These are phyloP conservation scores for Plectus sambesii DNA, from an alignment of 1,140 invertebrate species.

Conservation along the genomic window DNA sequence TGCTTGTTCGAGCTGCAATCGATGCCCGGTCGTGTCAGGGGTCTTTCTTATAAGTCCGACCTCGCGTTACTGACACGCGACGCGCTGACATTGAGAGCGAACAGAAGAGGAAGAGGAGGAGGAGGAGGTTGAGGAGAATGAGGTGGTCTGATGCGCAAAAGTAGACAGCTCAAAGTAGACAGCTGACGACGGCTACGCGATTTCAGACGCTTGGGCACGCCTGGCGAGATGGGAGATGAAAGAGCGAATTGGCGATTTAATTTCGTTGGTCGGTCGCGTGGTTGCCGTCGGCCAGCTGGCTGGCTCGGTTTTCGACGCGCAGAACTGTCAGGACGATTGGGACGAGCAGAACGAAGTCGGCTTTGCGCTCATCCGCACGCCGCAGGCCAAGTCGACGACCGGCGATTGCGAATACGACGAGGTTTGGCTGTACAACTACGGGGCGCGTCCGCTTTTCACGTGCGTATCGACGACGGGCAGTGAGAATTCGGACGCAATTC, in stretches of 20 bases:
- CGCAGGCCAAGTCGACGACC: conserved; percentile 32
- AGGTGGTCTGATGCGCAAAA: too few relatives aligned
- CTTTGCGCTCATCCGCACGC: conserved; percentile 37
- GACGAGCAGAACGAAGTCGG: conserved; percentile 39
- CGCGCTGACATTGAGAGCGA: too few relatives aligned
- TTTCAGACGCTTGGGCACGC: conserved; percentile 41
- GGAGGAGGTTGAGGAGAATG: too few relatives aligned
- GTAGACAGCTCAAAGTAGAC: too few relatives aligned
- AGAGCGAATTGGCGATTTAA: conserved; percentile 39
- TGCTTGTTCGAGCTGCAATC: too few relatives aligned
- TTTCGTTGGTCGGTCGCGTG: conserved; percentile 38
- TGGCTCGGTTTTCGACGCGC: conserved; percentile 36
- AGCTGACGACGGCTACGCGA: too few relatives aligned
- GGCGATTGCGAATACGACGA: conserved; percentile 39
- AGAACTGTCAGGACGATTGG: conserved; percentile 35
- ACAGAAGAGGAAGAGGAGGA: too few relatives aligned
- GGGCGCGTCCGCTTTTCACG: conserved; percentile 38
- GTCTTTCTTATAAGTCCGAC: too few relatives aligned
- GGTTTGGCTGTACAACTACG: conserved; percentile 45
- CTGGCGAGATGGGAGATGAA: conserved; percentile 39
- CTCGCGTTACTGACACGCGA: too few relatives aligned
- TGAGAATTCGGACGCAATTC: conserved; percentile 33
- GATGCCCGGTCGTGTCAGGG: too few relatives aligned
- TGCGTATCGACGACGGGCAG: conserved; percentile 31
- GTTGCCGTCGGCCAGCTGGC: conserved; percentile 42